These are phyloP conservation scores for Gandaritis pyraliata DNA, from an alignment of 2,888 invertebrate genomes.

Conservation along the genomic window DNA sequence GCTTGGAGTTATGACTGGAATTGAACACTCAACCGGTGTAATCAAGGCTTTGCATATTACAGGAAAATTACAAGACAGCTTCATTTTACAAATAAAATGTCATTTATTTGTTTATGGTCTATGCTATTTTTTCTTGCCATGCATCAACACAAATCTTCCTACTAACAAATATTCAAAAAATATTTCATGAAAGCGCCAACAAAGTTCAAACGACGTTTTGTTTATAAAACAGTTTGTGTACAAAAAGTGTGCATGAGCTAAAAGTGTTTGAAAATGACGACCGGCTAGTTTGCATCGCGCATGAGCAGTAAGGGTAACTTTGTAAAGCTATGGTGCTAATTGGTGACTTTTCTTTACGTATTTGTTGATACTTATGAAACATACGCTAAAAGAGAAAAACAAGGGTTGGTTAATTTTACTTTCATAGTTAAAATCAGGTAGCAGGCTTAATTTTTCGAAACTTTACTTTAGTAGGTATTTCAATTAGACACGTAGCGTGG, in stretches of 20 bases:
- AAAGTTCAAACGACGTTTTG: slow-evolving; percentile 38
- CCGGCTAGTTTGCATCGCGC: slow-evolving; percentile 59
- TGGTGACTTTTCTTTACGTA: neutral
- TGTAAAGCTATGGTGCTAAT: slow-evolving; percentile 52
- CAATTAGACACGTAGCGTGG: slow-evolving; percentile 55
- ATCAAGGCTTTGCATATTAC: slow-evolving; percentile 64
- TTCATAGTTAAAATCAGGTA: no score
- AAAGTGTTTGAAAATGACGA: slow-evolving; percentile 71
- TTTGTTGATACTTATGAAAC: no score
- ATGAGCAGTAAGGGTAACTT: slow-evolving; percentile 68
- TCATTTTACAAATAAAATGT: neutral
- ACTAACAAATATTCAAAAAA: slow-evolving; percentile 12
- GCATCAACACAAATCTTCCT: slow-evolving; percentile 14
- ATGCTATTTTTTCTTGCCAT: neutral
- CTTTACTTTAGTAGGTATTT: neutral
- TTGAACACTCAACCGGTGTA: slow-evolving; percentile 51
- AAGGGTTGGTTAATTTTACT: no score
- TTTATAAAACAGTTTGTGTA: slow-evolving; percentile 22
- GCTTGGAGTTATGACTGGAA: slow-evolving; percentile 68
- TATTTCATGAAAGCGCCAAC: slow-evolving; percentile 31
- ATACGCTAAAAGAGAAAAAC: no score
- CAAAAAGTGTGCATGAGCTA: slow-evolving; percentile 63
- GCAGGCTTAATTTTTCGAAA: no score
- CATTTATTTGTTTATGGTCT: no score
- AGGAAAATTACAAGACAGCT: slow-evolving; percentile 36